Conservation (phyloP, 1,140 invertebrate species). For the Ceratina japonica region DNA sequence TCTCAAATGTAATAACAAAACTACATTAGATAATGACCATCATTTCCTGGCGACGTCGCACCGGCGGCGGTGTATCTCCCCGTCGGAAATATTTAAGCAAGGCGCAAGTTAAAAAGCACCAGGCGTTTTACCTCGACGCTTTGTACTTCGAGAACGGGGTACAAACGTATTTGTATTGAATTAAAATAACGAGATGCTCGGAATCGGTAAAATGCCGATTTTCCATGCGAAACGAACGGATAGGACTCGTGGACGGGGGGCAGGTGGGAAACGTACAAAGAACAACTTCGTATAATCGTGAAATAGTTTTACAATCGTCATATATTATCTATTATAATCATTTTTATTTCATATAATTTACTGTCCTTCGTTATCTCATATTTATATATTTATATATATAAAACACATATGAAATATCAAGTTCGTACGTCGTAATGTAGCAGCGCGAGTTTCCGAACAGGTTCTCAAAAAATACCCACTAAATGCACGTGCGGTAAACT, state of each 20-base stretch:
- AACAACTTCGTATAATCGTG: constrained; percentile 55
- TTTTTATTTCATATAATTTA: constrained; percentile 71
- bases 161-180: no score
- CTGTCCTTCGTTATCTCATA: constrained; percentile 59
- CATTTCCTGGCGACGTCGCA: constrained; percentile 61
- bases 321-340: constrained; percentile 73
- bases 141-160: no score
- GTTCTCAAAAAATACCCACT: constrained; percentile 58
- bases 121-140: no score
- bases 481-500: no score
- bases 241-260: neutral
- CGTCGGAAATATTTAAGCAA: neutral
- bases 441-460: constrained; percentile 31
- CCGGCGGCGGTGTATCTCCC: neutral
- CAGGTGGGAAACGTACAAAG: neutral
- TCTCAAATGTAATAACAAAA: constrained; percentile 67
- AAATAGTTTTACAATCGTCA: constrained; percentile 68
- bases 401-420: no score
- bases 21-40: constrained; percentile 71
- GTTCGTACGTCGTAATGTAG: no score
- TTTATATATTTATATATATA: constrained; percentile 65
- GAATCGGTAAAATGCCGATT: neutral
- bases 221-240: no score
- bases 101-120: neutral
- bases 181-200: no score